Base-by-base conservation (phyloP, 2,888 invertebrate species). In the Drosophila trichaetosa region DNA sequence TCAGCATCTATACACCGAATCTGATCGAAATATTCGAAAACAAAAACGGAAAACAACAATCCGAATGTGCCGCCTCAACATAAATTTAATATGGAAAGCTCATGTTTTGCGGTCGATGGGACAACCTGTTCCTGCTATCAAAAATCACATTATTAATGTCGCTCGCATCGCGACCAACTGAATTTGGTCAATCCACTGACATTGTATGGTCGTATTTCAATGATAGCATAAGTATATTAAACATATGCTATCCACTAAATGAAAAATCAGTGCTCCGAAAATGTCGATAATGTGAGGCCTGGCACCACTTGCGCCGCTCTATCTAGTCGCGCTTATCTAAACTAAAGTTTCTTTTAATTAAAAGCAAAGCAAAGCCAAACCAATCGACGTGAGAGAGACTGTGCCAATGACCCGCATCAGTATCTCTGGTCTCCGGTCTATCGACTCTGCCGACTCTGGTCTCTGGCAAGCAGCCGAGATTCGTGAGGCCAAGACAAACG, bases 281-380 rank as follows among this genome's bases (percentile, higher is more conserved):
- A 73, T 69, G 69, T 58, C 71, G 88, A 83, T 85, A 76, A 57
- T 80, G 82, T 82, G 74, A 71, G 83, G 70, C 64, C 46, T 38
- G 62, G 78, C 69, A 73, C 59, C 65, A 69, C 29, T 62, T 36
- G 56, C 53, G 68, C 46, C 70, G 24, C 71, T 72, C 62, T 88
- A 88, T 87, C 88, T 76, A 83, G 69, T 73, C 54, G 70, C 59
- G 70, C 87, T 87, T 90, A 87, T 87, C 87, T 86, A 67, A 88
- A 69, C 80, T 66, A 67, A 88, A 90, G 87, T 90, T 86, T 83
- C 79, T 87, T 88, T 90, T 90, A 87, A 87, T 88, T 90, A 87
- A 87, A 88, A 82, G 78, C 80, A 58, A 73, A 68, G 63, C 42
- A 68, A 76, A 79, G 59, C 34, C 69, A 66, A 51, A 16, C 51